Percentiles rank a stretch among this genome's conserved stretches.
Conservation (phyloP, 2,888 invertebrate genomes). For the Lamellibrachia columna region DNA sequence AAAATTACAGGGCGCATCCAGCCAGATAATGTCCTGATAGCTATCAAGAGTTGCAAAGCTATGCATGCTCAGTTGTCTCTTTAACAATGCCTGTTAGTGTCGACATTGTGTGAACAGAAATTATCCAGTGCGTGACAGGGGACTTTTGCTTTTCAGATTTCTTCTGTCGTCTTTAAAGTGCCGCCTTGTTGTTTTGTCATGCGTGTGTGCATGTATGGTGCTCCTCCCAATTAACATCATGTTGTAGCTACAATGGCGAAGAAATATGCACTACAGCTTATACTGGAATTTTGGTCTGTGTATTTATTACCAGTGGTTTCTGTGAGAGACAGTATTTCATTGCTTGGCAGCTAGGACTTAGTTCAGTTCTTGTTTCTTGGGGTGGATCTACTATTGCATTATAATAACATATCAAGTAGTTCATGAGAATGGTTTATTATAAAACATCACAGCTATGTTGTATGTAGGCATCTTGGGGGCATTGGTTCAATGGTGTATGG, state of each 20-base stretch:
- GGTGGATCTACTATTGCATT: too few species aligned
- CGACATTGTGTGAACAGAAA: not conserved
- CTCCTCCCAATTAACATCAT: not conserved
- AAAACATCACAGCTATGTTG: too few species aligned
- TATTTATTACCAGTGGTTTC: not conserved
- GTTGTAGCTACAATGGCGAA: not conserved
- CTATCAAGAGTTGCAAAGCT: not conserved
- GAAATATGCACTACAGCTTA: not conserved
- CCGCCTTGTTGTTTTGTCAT: not conserved
- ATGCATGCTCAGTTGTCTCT: not conserved
- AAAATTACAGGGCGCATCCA: not conserved
- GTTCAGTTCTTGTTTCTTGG: too few species aligned
- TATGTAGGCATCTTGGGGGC: too few species aligned
- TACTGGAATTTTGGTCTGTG: not conserved
- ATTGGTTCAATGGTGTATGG: too few species aligned
- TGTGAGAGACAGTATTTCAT: too few species aligned
- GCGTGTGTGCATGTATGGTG: not conserved
- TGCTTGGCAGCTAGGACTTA: too few species aligned
- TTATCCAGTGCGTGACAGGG: not conserved
- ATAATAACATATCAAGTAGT: too few species aligned
- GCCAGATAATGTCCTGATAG: not conserved
- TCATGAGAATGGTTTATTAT: too few species aligned
- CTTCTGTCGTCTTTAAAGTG: not conserved
- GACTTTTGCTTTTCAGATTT: conserved; percentile 9
- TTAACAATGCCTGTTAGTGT: not conserved